These are phyloP conservation scores for Pleuronectes platessa DNA, from an alignment of 2,113 vertebrate species.

Conservation along the genomic window DNA sequence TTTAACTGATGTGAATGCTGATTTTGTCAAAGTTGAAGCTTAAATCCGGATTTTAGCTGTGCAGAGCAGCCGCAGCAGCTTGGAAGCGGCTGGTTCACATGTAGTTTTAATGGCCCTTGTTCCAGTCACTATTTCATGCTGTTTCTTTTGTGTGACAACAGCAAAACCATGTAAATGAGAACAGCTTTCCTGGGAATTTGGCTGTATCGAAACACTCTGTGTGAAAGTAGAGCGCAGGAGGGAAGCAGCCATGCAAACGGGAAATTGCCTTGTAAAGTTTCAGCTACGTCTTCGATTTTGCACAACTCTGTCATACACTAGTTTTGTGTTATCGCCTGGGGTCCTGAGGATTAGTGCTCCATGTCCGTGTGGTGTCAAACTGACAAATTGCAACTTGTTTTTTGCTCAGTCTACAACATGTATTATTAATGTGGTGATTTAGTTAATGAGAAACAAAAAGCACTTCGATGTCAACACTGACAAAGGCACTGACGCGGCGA, in stretches of 20 bases:
- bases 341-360: no score
- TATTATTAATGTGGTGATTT: constrained; percentile 14
- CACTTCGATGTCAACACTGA: constrained; percentile 8
- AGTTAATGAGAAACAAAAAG: constrained; percentile 10
- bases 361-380: neutral
- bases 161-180: neutral
- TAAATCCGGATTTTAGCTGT: no score
- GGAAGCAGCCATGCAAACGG: no score
- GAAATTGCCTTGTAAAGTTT: no score
- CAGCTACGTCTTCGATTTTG: neutral
- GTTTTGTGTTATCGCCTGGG: neutral
- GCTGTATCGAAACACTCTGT: neutral
- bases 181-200: neutral
- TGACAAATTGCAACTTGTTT: constrained; percentile 16
- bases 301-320: neutral
- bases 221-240: no score
- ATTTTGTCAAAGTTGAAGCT: no score
- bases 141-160: neutral
- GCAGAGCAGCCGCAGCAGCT: no score
- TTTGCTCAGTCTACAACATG: constrained; percentile 7
- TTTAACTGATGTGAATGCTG: no score
- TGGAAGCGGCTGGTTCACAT: neutral
- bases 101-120: neutral
- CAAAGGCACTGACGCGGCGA: neutral
- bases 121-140: neutral